phyloP scores from a whole-genome alignment of 2,888 invertebrate species.

The Ophion obscuratus region DNA sequence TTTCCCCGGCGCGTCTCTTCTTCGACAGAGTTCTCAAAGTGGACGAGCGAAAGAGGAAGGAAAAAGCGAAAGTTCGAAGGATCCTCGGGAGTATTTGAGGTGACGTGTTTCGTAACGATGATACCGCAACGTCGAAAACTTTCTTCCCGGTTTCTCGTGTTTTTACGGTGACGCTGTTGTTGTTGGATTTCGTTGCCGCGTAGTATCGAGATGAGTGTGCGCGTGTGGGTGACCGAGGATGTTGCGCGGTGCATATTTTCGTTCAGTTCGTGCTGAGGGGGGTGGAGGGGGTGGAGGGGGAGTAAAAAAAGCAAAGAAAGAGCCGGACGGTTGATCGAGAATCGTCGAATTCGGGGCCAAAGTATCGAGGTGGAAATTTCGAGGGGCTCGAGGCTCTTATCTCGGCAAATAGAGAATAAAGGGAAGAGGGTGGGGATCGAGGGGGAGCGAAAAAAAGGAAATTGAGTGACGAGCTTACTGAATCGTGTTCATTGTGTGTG shows the following conservation, averaged over 20 bases:
- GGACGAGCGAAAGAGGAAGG: not conserved
- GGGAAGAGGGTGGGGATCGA: not conserved
- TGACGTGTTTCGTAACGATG: conserved; percentile 39
- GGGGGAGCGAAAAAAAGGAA: conserved; percentile 20
- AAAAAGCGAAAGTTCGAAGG: not conserved
- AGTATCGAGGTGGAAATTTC: conserved; percentile 56
- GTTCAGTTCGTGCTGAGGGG: not conserved
- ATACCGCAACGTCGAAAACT: conserved; percentile 7
- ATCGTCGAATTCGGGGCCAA: conserved; percentile 37
- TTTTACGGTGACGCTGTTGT: conserved; percentile 25
- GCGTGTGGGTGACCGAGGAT: not conserved
- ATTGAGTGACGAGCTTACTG: conserved; percentile 28
- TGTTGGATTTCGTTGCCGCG: not conserved
- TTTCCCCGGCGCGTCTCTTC: not conserved
- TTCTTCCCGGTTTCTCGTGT: not conserved
- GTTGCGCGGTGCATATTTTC: not conserved
- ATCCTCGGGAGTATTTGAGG: conserved; percentile 13
- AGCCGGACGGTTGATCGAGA: conserved; percentile 35
- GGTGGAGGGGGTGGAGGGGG: not conserved
- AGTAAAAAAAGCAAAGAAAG: conserved; percentile 4
- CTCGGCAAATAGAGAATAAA: conserved; percentile 34
- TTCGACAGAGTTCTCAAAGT: conserved; percentile 4
- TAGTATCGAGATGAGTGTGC: conserved; percentile 2
- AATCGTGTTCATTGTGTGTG: conserved; percentile 34
- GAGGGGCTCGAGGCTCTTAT: conserved; percentile 39